Conservation (phyloP, 2,888 invertebrate genomes). For the Cybosia mesomella region DNA sequence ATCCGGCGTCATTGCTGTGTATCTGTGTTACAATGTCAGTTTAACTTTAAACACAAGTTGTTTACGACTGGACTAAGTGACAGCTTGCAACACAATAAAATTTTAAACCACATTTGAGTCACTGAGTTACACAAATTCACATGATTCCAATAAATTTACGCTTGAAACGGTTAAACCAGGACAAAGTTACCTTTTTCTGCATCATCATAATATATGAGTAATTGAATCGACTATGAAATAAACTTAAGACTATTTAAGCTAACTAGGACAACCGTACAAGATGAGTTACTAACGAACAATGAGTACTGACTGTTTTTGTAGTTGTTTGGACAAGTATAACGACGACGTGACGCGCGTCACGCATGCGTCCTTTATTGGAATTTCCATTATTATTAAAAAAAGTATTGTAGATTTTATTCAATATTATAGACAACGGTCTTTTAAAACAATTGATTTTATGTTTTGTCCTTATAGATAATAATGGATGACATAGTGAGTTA, state of each 20-base stretch:
- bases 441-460: neutral
- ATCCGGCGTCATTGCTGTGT: neutral
- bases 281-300: neutral
- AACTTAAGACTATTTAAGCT: neutral
- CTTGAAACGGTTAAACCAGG: constrained; percentile 1
- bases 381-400: neutral
- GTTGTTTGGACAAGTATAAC: neutral
- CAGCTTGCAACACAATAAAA: neutral
- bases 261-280: neutral
- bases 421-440: neutral
- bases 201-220: neutral
- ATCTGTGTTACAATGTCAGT: neutral
- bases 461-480: neutral
- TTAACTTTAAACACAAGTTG: neutral
- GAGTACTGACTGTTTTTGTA: neutral
- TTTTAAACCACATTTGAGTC: constrained; percentile 1
- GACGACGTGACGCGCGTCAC: neutral
- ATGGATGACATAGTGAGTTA: neutral
- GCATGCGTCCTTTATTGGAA: neutral
- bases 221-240: neutral
- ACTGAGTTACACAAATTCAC: constrained; percentile 5
- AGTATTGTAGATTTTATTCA: neutral
- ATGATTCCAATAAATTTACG: neutral
- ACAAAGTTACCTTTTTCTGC: neutral
- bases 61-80: neutral